Base-by-base conservation (phyloP, 2,888 invertebrate genomes). In the Hirtodrosophila histrioides region DNA sequence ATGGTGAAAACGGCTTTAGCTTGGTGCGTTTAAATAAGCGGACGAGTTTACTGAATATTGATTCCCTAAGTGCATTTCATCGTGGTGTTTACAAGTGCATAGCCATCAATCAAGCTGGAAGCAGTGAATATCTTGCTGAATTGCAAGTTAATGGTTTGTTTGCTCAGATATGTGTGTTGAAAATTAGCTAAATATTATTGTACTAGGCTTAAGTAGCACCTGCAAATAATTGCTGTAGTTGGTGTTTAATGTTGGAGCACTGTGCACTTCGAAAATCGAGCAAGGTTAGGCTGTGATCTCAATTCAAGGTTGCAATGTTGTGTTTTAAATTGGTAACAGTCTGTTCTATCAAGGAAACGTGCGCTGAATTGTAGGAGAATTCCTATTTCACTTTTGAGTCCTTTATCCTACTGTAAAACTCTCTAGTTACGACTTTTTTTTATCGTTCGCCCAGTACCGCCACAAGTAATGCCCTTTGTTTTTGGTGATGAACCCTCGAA, bases 401-500 rank as follows among this genome's bases (percentile, higher is more conserved):
- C 17, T 17, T 17, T 17, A 17, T 2, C 17, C 17, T 17, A 17
- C 17, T 27, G 36, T 10, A 1, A 3, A 10, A 31, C 10, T 12
- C n/a, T 46, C 11, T 24, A 12, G 9, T n/a, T 23, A 17, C 5
- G 12, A 53, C n/a, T 17, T 17, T 17, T 11, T 12, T 48, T 39
- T 23, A 7, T 12, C 6, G 44, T 6, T 17, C 39, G 46, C 7
- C 6, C 33, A 95, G 95, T 95, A 90, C 93, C 94, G 73, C 96
- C 96, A 71, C 95, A 95, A 93, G 95, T 96, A 88, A 94, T 94
- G 91, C 95, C 95, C 63, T 95, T 96, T 90, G 93, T 93, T 66
- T 96, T 96, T 87, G 96, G 96, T 58, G 95, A 95, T 50, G 95
- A 95, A 77, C 93, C 95, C 57, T 94, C 95, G 44, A 95, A 96